Conservation (phyloP, 1,140 invertebrate species). For the Drosophila albomicans region DNA sequence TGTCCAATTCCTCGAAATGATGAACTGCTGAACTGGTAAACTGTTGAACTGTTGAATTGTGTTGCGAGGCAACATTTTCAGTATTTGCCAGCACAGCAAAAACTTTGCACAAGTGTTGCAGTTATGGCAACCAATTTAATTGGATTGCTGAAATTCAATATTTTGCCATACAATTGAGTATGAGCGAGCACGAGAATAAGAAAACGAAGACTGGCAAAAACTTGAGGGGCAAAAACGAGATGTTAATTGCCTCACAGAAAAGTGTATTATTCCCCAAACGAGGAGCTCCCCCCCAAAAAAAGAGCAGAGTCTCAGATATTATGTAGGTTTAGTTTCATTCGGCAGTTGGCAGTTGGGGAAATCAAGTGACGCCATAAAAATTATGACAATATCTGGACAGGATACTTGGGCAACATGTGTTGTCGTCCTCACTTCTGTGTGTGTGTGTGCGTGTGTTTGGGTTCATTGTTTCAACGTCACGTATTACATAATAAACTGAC, state of each 20-base stretch:
- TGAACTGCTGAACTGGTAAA: constrained; percentile 4
- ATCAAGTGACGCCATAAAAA: constrained; percentile 68
- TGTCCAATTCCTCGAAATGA: neutral
- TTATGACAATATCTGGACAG: constrained; percentile 44
- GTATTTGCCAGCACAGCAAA: constrained; percentile 1
- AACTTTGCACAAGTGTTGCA: neutral
- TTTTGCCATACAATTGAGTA: constrained; percentile 28
- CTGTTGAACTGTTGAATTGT: constrained; percentile 1
- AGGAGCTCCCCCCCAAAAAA: neutral
- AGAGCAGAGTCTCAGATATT: constrained; percentile 18
- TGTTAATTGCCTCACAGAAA: constrained; percentile 62
- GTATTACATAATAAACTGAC: constrained; percentile 81
- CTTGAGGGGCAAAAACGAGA: constrained; percentile 38
- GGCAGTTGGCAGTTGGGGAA: constrained; percentile 27
- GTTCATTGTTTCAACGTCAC: constrained; percentile 69
- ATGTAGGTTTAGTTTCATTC: constrained; percentile 20
- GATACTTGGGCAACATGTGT: constrained; percentile 47
- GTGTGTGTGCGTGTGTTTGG: neutral
- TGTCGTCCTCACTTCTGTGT: neutral
- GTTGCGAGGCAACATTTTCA: neutral
- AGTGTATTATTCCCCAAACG: neutral
- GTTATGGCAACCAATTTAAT: constrained; percentile 71
- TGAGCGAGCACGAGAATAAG: neutral
- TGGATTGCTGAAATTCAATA: constrained; percentile 73
- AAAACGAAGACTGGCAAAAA: neutral